Base-by-base conservation (phyloP, 2,113 vertebrate species). In the Xiphophorus hellerii region DNA sequence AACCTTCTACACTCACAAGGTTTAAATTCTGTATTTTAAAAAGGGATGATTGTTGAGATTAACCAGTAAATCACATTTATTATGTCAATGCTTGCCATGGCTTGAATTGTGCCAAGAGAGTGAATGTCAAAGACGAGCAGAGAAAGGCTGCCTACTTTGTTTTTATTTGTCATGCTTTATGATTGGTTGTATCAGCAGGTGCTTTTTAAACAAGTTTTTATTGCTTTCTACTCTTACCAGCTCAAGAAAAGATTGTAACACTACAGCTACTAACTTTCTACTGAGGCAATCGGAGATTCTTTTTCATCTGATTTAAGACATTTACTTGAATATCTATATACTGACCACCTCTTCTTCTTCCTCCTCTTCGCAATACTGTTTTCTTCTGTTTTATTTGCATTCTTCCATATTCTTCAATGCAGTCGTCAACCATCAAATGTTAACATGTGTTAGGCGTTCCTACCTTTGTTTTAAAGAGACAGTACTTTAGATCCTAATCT, bases 301-400 rank as follows among this genome's bases (percentile, higher is more conserved):
- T 58, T 63, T 4, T 73, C 48, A 78, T 68, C 10, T 11, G 7
- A 29, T 48, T 68, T 10, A 48, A 29, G 7, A 28, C 22, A 25
- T 74, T 39, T 78, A 83, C 77, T 80, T 85, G 72, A 84, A 80
- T 27, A 58, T 66, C 44, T 8, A 76, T 75, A 74, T 61, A 30
- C 69, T 66, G 28, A 31, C 61, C 20, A 35, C 13, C 27, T 71
- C 35, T 66, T 29, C 54, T 62, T 20, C 33, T 68, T 33, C 54
- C 62, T 20, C 0, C 4, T 33, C 20, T 48, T 58, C 8, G 5
- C 15, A 31, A 31, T 29, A 63, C 15, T 31, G 29, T 31, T 30
- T 62, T 20, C 28, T 3, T 31, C 5, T 7, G 5, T 65, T 65
- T 35, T 22, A 22, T 61, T 12, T 69, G 2, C 67, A 14, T 73